Percentiles rank a stretch among this genome's conserved stretches.
These are phyloP conservation scores for Hybognathus amarus DNA, from an alignment of 2,797 vertebrate genomes.

Conservation along the genomic window DNA sequence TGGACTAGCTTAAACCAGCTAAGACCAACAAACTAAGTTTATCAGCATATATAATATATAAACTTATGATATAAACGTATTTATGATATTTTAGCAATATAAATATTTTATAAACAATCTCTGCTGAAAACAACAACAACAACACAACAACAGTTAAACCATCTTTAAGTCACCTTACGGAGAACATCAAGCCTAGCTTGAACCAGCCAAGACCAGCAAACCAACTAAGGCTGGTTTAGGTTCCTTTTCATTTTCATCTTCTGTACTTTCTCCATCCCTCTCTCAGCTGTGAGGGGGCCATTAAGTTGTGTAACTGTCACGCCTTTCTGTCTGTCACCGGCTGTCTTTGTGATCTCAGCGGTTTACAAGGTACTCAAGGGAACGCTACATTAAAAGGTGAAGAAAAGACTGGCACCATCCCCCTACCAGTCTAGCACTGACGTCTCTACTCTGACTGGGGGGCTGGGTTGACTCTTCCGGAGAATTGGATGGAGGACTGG, in stretches of 20 bases:
- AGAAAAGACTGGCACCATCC: conserved; percentile 65
- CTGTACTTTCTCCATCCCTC: conserved; percentile 44
- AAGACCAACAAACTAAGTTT: not conserved
- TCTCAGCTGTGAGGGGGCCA: conserved; percentile 53
- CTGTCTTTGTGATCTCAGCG: conserved; percentile 66
- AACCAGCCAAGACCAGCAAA: not conserved
- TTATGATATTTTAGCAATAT: not conserved
- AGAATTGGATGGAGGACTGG: conserved; percentile 61
- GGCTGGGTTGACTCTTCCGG: conserved; percentile 69
- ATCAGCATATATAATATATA: not conserved
- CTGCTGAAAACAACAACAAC: no score
- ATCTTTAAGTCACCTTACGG: not conserved
- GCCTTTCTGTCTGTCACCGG: conserved; percentile 65
- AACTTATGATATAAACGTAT: no score
- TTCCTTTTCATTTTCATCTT: conserved; percentile 47
- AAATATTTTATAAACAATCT: not conserved
- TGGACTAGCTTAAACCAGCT: no score
- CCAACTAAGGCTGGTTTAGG: no score
- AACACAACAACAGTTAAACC: not conserved
- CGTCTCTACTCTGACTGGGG: conserved; percentile 51
- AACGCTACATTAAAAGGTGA: conserved; percentile 70
- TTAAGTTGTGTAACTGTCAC: conserved; percentile 65
- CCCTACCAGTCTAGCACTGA: conserved; percentile 34
- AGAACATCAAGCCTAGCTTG: not conserved
- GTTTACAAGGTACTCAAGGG: conserved; percentile 74